Percentiles rank a stretch among this genome's conserved stretches.
Conservation (phyloP, 2,797 vertebrate genomes). For the Lophotriccus pileatus region DNA sequence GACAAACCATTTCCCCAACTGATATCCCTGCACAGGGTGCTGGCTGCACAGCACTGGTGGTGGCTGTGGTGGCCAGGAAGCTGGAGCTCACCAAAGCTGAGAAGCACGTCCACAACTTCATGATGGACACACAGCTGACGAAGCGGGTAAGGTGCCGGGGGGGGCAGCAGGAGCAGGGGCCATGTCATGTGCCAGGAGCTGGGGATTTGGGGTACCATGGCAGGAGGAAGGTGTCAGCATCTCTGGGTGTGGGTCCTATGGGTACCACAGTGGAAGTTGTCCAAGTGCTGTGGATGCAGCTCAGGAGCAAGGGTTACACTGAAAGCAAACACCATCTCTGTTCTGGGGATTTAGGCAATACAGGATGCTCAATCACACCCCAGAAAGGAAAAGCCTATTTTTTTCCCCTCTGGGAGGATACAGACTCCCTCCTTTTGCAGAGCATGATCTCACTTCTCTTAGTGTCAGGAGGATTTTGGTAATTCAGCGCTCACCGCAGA, state of each 20-base stretch:
- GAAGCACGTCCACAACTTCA: slow-evolving; percentile 98
- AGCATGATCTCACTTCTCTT: not conserved
- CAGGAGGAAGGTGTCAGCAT: not conserved
- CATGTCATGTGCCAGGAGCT: not conserved
- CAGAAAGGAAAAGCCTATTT: not conserved
- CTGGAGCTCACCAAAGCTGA: slow-evolving; percentile 98
- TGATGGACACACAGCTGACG: slow-evolving; percentile 99
- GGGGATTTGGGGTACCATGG: rapidly evolving
- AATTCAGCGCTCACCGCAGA: not conserved
- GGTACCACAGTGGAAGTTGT: not conserved
- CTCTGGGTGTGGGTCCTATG: not conserved
- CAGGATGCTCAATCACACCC: not conserved
- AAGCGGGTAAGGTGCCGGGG: slow-evolving; percentile 84
- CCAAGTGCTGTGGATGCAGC: not conserved
- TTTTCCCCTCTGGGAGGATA: not conserved
- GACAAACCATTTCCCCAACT: not conserved
- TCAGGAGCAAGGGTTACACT: rapidly evolving
- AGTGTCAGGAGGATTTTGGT: not conserved
- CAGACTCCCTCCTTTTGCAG: not conserved
- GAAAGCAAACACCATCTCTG: not conserved
- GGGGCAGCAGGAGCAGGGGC: not conserved
- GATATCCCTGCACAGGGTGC: slow-evolving; percentile 79
- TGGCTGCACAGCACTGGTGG: slow-evolving; percentile 93
- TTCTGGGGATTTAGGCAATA: not conserved
- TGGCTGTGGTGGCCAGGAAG: slow-evolving; percentile 97